phyloP scores from a whole-genome alignment of 2,113 vertebrate genomes.

The Chloebia gouldiae region DNA sequence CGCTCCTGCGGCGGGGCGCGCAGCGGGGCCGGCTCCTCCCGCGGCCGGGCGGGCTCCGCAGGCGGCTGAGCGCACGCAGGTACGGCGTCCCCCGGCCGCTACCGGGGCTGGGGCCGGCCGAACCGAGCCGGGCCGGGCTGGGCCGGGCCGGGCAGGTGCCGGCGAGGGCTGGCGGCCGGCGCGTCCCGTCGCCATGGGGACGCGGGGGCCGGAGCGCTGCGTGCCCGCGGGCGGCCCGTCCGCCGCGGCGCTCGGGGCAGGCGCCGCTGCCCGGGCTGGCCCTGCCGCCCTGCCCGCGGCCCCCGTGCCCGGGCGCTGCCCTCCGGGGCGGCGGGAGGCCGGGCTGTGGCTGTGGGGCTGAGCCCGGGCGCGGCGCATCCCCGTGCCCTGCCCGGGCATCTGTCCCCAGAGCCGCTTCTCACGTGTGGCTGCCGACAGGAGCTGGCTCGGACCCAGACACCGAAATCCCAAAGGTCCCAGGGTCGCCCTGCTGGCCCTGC shows the following conservation, averaged over 20 bases:
- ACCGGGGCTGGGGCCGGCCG: no score
- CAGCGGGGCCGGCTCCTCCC: background rate
- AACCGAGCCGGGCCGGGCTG: no score
- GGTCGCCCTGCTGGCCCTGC: no score
- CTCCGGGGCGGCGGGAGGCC: no score
- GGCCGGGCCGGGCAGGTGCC: background rate
- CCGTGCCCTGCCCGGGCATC: background rate
- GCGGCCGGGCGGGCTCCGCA: background rate
- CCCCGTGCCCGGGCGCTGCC: background rate
- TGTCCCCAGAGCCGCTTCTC: background rate
- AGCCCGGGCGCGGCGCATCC: background rate
- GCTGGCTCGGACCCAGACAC: background rate
- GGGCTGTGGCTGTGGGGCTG: rapidly evolving
- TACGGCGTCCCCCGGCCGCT: background rate
- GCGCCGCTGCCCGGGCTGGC: background rate
- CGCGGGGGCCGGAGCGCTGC: background rate
- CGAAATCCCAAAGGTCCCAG: rapidly evolving
- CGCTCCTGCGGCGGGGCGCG: background rate
- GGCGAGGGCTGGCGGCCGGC: background rate
- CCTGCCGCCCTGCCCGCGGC: background rate
- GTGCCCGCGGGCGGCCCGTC: no score
- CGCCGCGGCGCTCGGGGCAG: no score
- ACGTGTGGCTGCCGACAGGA: rapidly evolving
- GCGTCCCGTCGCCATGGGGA: constrained; percentile 25
- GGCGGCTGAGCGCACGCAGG: background rate